Conservation (phyloP, 1,140 invertebrate species). For the Venustaconcha ellipsiformis region DNA sequence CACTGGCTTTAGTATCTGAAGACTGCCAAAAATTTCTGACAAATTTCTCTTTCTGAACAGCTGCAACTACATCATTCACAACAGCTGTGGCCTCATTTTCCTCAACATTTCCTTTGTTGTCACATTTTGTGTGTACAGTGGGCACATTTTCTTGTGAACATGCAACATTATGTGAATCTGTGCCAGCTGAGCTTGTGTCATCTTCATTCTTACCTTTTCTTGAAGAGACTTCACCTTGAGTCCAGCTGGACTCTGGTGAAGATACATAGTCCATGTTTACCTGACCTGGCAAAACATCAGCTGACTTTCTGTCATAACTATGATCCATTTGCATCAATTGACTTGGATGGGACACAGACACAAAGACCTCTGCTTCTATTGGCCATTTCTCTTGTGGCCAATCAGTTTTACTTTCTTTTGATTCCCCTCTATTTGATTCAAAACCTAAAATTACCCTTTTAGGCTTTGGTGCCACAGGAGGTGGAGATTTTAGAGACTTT, state of each 20-base stretch:
- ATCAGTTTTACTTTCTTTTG: not conserved
- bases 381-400: not conserved
- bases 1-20: no score
- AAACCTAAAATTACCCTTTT: slow-evolving; percentile 1
- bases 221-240: slow-evolving; percentile 23
- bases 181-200: no score
- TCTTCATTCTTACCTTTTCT: not conserved
- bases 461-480: slow-evolving; percentile 46
- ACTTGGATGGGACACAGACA: slow-evolving; percentile 5
- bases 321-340: slow-evolving; percentile 8
- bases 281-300: slow-evolving; percentile 21
- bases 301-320: not conserved
- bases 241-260: slow-evolving; percentile 8
- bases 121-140: no score
- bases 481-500: slow-evolving; percentile 30
- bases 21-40: no score
- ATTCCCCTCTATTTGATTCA: not conserved
- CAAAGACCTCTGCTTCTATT: slow-evolving; percentile 30
- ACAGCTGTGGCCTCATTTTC: no score
- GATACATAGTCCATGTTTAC: slow-evolving; percentile 19
- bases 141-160: no score
- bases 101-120: no score
- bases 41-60: no score
- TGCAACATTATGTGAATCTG: no score
- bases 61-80: no score